Conservation (phyloP, 2,797 vertebrate genomes). For the Acridotheres tristis region DNA sequence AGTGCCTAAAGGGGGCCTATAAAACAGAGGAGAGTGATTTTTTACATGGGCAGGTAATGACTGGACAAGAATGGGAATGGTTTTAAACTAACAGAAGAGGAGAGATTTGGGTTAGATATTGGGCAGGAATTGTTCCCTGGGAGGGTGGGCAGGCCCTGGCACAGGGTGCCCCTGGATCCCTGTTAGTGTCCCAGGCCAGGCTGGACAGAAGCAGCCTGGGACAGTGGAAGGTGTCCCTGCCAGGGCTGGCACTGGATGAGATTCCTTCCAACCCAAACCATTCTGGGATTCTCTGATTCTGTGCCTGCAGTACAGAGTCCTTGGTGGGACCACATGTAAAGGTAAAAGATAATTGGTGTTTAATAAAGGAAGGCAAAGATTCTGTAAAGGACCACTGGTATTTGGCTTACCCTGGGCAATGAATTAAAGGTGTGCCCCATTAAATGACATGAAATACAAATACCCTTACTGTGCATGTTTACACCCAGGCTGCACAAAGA, state of each 20-base stretch:
- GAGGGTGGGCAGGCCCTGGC: not conserved
- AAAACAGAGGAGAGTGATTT: not conserved
- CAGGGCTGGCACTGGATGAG: fast-evolving
- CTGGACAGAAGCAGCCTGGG: fast-evolving
- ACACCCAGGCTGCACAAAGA: constrained; percentile 60
- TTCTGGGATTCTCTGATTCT: not conserved
- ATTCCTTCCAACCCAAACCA: not conserved
- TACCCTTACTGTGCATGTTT: constrained; percentile 62
- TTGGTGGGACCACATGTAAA: not conserved
- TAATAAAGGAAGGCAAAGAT: not conserved
- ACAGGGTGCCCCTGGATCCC: not conserved
- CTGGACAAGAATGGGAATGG: not conserved
- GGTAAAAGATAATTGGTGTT: not conserved
- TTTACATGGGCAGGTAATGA: not conserved
- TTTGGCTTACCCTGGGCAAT: constrained; percentile 55
- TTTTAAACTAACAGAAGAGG: not conserved
- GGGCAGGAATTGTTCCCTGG: fast-evolving
- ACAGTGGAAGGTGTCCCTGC: not conserved
- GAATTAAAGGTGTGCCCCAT: constrained; percentile 56
- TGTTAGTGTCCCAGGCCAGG: not conserved
- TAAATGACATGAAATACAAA: constrained; percentile 32
- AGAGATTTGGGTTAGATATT: not conserved
- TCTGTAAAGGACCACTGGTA: constrained; percentile 19
- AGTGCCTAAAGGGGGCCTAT: not conserved
- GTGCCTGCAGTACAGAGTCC: constrained; percentile 13